phyloP scores from a whole-genome alignment of 2,888 invertebrate species.

The Eulithis testata region DNA sequence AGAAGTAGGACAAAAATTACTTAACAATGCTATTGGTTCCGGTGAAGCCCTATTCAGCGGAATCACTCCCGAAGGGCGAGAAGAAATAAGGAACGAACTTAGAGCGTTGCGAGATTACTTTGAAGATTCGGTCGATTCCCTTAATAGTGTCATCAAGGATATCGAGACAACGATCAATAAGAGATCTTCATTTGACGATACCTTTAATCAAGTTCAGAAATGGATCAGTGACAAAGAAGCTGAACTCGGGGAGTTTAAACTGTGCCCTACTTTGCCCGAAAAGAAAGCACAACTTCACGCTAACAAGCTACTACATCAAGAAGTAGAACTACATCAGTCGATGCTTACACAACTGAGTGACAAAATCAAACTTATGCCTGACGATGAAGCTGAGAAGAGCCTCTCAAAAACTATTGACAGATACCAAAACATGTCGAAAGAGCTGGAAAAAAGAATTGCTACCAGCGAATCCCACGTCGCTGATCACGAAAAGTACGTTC shows the following conservation, averaged over 20 bases:
- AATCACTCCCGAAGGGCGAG: conserved; percentile 94
- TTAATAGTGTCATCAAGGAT: conserved; percentile 93
- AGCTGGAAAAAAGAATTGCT: conserved; percentile 87
- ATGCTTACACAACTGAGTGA: conserved; percentile 93
- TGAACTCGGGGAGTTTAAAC: conserved; percentile 88
- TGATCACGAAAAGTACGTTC: conserved; percentile 93
- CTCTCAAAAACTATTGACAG: conserved; percentile 89
- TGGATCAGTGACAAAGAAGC: conserved; percentile 94
- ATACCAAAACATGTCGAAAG: conserved; percentile 88
- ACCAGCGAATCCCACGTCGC: conserved; percentile 89
- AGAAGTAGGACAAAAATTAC: conserved; percentile 90
- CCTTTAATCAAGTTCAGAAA: conserved; percentile 93
- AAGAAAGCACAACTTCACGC: conserved; percentile 95
- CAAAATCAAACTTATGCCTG: conserved; percentile 91
- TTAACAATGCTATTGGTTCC: conserved; percentile 92
- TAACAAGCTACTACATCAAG: conserved; percentile 92
- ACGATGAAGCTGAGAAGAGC: conserved; percentile 91
- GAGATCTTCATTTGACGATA: conserved; percentile 96
- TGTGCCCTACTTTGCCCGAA: conserved; percentile 92
- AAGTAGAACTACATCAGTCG: conserved; percentile 93
- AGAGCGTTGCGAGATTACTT: conserved; percentile 92
- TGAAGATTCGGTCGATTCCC: conserved; percentile 93
- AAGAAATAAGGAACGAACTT: conserved; percentile 92
- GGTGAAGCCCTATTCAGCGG: conserved; percentile 95
- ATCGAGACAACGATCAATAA: conserved; percentile 95